Percentiles rank a stretch among this genome's conserved stretches.
These are phyloP conservation scores for Onychomys arenicola DNA, from an alignment of 2,797 vertebrate genomes.

Conservation along the genomic window DNA sequence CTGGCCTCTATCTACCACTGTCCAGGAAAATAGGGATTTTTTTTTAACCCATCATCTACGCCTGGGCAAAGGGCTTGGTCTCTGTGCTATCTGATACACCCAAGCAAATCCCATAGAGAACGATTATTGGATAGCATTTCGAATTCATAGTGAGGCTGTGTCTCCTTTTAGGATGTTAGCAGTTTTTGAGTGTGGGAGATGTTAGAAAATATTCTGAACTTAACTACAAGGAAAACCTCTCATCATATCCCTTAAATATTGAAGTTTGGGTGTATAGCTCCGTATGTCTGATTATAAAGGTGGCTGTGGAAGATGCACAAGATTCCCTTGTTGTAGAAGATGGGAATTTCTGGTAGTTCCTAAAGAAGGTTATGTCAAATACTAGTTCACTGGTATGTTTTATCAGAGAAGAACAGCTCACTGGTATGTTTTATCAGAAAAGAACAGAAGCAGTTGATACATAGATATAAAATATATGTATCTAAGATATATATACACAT, in stretches of 20 bases:
- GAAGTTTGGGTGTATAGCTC: neutral
- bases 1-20: neutral
- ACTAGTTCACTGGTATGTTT: neutral
- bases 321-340: neutral
- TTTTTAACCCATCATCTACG: neutral
- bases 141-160: neutral
- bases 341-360: neutral
- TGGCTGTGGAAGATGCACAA: neutral
- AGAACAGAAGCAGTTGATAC: neutral
- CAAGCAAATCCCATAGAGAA: neutral
- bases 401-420: slow-evolving; percentile 10
- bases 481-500: neutral
- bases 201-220: neutral
- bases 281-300: neutral
- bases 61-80: neutral
- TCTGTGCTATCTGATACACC: neutral
- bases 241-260: neutral
- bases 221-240: neutral
- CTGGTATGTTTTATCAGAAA: neutral
- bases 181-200: neutral
- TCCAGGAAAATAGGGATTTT: neutral
- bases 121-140: neutral
- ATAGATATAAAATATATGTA: neutral
- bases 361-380: slow-evolving; percentile 27
- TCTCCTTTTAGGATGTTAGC: neutral